phyloP scores from a whole-genome alignment of 2,113 vertebrate genomes.

The Phrynocephalus versicolor region DNA sequence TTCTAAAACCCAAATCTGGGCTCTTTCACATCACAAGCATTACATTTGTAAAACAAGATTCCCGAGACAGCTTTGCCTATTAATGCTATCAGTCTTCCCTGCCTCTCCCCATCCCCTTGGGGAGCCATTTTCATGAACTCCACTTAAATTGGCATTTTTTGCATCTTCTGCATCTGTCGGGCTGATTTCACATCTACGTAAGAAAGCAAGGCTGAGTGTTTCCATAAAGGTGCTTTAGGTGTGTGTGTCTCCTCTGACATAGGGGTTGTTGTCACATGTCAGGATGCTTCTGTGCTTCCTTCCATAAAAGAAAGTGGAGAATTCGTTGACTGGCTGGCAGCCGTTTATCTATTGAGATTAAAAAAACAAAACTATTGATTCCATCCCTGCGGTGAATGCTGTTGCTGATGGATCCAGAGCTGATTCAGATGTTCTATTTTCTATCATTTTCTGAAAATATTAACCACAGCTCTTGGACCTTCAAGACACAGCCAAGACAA shows the following conservation, averaged over 20 bases:
- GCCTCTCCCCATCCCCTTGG: background rate
- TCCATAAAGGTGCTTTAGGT: background rate
- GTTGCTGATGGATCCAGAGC: too few species aligned
- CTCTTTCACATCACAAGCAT: background rate
- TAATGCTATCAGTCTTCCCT: background rate
- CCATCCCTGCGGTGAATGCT: too few species aligned
- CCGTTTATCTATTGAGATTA: too few species aligned
- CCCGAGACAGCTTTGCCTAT: background rate
- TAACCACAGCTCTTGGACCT: too few species aligned
- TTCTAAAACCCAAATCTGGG: background rate
- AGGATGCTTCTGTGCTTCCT: too few species aligned
- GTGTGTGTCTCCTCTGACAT: background rate
- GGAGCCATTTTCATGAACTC: background rate
- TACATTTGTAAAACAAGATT: slow-evolving; percentile 1
- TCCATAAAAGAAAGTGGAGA: too few species aligned
- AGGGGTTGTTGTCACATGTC: too few species aligned
- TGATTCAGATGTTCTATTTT: too few species aligned
- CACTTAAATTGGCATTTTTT: background rate
- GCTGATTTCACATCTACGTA: background rate
- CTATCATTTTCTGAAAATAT: too few species aligned
- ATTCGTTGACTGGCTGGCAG: too few species aligned
- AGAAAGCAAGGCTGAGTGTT: background rate
- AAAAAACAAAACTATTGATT: too few species aligned
- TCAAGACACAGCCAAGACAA: too few species aligned
- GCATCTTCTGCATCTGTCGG: background rate